phyloP scores from a whole-genome alignment of 2,797 vertebrate genomes.

The Lithobates sylvaticus region DNA sequence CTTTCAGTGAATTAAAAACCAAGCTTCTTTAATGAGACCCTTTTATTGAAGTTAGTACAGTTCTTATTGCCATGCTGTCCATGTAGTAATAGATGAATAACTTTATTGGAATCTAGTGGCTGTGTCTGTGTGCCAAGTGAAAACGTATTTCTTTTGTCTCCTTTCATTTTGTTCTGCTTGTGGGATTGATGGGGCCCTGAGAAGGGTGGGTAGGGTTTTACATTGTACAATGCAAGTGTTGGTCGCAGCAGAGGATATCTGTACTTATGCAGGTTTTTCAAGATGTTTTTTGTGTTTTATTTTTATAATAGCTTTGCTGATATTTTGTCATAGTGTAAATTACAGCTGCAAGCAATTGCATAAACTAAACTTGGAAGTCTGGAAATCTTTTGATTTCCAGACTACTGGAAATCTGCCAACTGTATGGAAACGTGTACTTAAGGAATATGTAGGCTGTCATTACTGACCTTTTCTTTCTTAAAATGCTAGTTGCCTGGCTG shows the following conservation, averaged over 20 bases:
- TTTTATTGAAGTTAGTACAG: background rate
- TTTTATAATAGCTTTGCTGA: background rate
- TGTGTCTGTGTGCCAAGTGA: background rate
- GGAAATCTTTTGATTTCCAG: no score
- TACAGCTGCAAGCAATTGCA: no score
- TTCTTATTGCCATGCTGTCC: background rate
- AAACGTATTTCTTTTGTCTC: background rate
- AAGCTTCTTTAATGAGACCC: no score
- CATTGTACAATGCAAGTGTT: background rate
- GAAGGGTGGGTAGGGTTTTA: background rate
- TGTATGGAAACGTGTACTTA: no score
- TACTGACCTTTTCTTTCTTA: no score
- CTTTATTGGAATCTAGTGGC: constrained; percentile 1
- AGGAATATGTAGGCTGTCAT: no score
- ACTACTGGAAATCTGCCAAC: no score
- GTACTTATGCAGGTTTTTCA: background rate
- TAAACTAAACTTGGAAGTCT: no score
- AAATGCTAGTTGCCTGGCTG: no score
- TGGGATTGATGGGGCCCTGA: constrained; percentile 57
- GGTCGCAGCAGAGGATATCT: background rate
- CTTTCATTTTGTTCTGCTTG: constrained; percentile 17
- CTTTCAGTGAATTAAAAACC: no score
- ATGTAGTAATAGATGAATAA: background rate
- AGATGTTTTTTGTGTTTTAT: background rate
- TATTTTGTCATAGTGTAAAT: background rate